phyloP scores from a whole-genome alignment of 2,797 vertebrate species.

The Harpagifer antarcticus region DNA sequence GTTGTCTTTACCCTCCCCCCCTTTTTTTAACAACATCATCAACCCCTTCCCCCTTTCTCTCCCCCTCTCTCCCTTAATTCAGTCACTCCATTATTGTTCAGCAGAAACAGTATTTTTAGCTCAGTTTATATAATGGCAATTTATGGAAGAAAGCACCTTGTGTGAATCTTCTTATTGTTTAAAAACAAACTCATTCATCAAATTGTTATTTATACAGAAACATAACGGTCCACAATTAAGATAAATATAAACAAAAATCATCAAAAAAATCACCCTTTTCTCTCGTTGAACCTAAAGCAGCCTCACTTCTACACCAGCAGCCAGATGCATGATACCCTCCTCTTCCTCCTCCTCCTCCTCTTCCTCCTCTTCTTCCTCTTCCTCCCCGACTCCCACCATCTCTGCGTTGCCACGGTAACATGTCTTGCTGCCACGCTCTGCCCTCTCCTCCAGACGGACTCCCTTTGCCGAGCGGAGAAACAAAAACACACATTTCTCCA shows the following conservation, averaged over 20 bases:
- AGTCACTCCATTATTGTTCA: conserved; percentile 62
- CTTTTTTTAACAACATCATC: conserved; percentile 27
- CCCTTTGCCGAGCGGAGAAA: conserved; percentile 63
- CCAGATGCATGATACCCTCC: conserved; percentile 52
- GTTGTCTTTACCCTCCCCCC: conserved; percentile 48
- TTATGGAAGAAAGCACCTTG: neutral
- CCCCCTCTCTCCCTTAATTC: conserved; percentile 1
- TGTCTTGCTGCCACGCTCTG: conserved; percentile 73
- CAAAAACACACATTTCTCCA: conserved; percentile 28
- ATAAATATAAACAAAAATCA: neutral
- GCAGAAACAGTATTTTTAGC: conserved; percentile 8
- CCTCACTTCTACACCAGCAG: conserved; percentile 39
- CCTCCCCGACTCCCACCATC: conserved; percentile 76
- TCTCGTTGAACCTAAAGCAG: conserved; percentile 51
- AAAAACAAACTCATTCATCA: no score
- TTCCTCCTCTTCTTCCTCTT: conserved; percentile 46
- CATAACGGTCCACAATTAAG: neutral
- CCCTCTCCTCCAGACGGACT: conserved; percentile 83
- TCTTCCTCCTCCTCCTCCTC: neutral
- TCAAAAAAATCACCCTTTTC: neutral
- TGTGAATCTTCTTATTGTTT: neutral
- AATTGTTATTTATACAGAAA: neutral
- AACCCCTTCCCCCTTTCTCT: conserved; percentile 43
- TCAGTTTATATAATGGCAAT: neutral
- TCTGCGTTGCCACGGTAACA: conserved; percentile 85